These are phyloP conservation scores for Falco naumanni DNA, from an alignment of 2,797 vertebrate species.

Conservation along the genomic window DNA sequence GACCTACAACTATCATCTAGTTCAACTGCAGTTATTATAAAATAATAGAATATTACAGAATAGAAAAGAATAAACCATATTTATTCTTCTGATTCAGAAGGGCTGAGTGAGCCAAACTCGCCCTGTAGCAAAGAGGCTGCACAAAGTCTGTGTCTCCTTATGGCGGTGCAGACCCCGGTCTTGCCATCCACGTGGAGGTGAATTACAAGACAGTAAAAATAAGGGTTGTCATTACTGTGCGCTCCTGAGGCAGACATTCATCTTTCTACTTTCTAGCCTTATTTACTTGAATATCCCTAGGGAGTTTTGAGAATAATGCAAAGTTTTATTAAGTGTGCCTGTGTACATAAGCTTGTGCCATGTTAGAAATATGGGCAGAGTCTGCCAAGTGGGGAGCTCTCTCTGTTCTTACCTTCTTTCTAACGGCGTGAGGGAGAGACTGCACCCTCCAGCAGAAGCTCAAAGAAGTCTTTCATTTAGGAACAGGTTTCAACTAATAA, in stretches of 20 bases:
- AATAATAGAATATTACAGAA: not conserved
- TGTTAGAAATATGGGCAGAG: not conserved
- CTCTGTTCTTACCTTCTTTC: not conserved
- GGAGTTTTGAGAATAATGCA: not conserved
- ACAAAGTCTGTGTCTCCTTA: not conserved
- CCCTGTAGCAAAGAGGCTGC: not conserved
- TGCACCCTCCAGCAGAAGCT: not conserved
- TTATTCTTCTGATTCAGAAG: not conserved
- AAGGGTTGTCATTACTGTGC: not conserved
- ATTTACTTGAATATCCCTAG: not conserved
- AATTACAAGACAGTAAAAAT: not conserved
- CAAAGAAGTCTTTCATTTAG: not conserved
- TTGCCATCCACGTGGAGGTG: accelerated
- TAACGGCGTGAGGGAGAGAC: not conserved
- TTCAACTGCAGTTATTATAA: not conserved
- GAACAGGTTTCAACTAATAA: not conserved
- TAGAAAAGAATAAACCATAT: not conserved
- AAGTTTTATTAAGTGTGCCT: not conserved
- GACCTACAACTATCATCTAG: accelerated
- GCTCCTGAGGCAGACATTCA: not conserved
- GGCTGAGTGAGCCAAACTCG: not conserved
- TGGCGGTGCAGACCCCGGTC: not conserved
- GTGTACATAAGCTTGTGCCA: not conserved
- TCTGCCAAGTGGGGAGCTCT: not conserved
- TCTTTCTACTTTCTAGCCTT: not conserved